Evolutionary conservation across 2,113 vertebrate genomes (phyloP).

Genomic region (Sebastes schlegelii): DNA sequence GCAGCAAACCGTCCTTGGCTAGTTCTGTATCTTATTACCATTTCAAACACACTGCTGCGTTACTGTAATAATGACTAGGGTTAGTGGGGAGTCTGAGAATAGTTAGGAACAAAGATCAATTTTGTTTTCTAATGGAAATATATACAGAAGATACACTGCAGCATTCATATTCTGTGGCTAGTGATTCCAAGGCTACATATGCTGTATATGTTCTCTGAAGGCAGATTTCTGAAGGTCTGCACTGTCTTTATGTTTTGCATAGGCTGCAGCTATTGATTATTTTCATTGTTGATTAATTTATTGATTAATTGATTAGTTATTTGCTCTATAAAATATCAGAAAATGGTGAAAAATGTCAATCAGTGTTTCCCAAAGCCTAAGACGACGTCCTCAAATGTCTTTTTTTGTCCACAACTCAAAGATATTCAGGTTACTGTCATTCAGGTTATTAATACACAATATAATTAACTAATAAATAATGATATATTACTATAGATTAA

Average conservation of each 20-base stretch:
- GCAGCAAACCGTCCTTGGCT: neutral
- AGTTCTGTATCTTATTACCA: constrained; percentile 33
- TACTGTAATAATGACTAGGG: constrained; percentile 21
- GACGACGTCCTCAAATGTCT: too few species aligned
- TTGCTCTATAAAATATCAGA: too few species aligned
- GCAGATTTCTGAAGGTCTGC: neutral
- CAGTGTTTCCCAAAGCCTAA: too few species aligned
- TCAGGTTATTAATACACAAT: too few species aligned
- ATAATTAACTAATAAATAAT: too few species aligned
- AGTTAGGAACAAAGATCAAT: neutral
- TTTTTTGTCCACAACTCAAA: too few species aligned
- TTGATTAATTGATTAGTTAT: too few species aligned
- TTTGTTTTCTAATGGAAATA: constrained; percentile 8
- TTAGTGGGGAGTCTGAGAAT: constrained; percentile 22
- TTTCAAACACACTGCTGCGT: constrained; percentile 35
- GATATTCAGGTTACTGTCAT: too few species aligned
- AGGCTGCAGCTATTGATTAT: too few species aligned
- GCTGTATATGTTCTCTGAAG: neutral
- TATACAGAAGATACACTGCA: neutral
- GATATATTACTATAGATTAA: too few species aligned
- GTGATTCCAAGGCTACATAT: neutral
- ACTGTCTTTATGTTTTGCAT: neutral
- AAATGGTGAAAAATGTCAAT: too few species aligned
- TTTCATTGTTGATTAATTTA: too few species aligned
- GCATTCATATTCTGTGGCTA: neutral